Conservation (phyloP, 2,888 invertebrate species). For the Polyploca ridens region DNA sequence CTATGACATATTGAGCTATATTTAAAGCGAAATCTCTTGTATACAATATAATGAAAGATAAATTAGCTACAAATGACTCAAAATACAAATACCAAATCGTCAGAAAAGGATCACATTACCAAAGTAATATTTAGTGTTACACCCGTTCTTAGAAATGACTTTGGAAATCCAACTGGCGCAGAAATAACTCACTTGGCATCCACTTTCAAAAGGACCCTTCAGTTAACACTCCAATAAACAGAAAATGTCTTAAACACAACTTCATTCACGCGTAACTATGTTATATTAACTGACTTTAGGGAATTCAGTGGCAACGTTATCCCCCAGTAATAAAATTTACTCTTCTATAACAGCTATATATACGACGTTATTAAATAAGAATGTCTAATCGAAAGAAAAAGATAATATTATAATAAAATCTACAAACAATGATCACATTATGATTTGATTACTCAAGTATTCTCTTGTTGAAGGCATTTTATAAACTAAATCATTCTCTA, state of each 20-base stretch:
- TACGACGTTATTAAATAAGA: not conserved
- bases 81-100: not conserved
- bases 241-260: conserved; percentile 41
- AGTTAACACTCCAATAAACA: conserved; percentile 39
- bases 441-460: not conserved
- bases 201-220: conserved; percentile 31
- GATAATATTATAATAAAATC: not conserved
- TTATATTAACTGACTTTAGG: conserved; percentile 41
- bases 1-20: no score
- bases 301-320: conserved; percentile 20
- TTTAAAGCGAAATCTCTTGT: no score
- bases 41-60: no score
- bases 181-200: conserved; percentile 20
- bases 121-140: not conserved
- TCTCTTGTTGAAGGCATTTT: not conserved
- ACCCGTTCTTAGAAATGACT: conserved; percentile 6
- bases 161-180: not conserved
- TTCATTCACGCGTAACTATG: conserved; percentile 37
- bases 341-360: conserved; percentile 15
- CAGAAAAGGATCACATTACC: not conserved
- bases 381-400: not conserved
- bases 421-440: not conserved
- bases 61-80: not conserved
- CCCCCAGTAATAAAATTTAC: conserved; percentile 20
- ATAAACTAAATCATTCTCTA: not conserved